phyloP scores from a whole-genome alignment of 2,113 vertebrate genomes.

The Sitta europaea region DNA sequence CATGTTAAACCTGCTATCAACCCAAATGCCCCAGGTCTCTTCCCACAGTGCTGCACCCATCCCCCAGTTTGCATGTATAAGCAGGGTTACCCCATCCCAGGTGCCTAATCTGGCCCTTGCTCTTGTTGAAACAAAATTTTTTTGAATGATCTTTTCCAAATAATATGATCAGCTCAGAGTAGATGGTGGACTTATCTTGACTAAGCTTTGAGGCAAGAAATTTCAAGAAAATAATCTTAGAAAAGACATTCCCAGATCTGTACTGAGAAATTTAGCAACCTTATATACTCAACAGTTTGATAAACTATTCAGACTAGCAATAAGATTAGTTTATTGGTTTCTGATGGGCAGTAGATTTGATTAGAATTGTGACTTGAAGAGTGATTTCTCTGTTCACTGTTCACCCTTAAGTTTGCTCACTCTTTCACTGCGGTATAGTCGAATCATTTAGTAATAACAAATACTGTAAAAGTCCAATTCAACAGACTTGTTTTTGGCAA shows the following conservation, averaged over 20 bases:
- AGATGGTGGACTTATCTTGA: neutral
- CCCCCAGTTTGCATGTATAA: neutral
- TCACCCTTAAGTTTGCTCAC: neutral
- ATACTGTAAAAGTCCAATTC: neutral
- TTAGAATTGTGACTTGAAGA: neutral
- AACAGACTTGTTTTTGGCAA: neutral
- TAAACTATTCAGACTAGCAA: neutral
- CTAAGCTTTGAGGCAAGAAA: neutral
- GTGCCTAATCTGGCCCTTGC: neutral
- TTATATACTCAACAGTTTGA: neutral
- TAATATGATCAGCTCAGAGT: neutral
- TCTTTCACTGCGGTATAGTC: neutral
- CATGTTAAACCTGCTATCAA: neutral
- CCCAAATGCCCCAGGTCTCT: neutral
- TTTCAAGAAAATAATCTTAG: neutral
- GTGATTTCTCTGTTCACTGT: neutral
- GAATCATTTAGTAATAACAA: neutral
- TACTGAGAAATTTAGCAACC: neutral
- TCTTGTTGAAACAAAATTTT: neutral
- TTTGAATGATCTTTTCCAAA: neutral
- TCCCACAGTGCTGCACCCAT: rapidly evolving
- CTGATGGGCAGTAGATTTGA: neutral
- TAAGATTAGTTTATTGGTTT: neutral
- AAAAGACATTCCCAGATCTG: neutral
- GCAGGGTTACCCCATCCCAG: neutral